A percentile compares a stretch with the other conserved stretches of the same genome.
Evolutionary conservation across 2,888 invertebrate species (phyloP).

Genomic region (Omphaloscelis lunosa): DNA sequence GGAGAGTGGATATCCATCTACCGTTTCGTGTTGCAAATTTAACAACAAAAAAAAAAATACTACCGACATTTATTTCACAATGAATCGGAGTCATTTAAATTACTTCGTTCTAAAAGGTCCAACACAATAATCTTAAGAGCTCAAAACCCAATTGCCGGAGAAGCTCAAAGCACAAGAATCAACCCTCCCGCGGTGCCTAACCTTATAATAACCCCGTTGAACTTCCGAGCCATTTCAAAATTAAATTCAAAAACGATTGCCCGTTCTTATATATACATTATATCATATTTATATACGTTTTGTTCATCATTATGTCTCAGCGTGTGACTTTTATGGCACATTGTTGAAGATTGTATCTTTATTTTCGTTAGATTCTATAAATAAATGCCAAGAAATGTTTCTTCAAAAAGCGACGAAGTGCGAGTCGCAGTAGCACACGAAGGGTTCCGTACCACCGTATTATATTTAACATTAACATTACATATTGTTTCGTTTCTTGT

Average conservation of each 20-base stretch:
- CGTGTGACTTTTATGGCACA: constrained; percentile 56
- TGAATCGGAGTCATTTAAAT: neutral
- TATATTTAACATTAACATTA: neutral
- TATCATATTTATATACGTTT: constrained; percentile 46
- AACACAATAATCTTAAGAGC: constrained; percentile 2
- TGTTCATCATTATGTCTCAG: constrained; percentile 56
- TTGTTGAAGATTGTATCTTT: constrained; percentile 54
- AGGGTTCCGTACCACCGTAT: neutral
- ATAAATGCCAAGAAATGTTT: neutral
- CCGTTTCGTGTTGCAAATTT: neutral
- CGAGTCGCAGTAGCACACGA: too few relatives aligned
- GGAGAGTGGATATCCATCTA: too few relatives aligned
- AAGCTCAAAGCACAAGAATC: constrained; percentile 5
- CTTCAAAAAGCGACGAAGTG: neutral
- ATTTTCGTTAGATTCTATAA: constrained; percentile 40
- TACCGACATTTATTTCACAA: neutral
- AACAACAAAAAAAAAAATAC: neutral
- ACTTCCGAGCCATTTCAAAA: constrained; percentile 43
- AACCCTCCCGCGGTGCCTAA: constrained; percentile 36
- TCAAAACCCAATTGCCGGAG: constrained; percentile 16
- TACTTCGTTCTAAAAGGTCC: too few relatives aligned
- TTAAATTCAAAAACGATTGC: constrained; percentile 55
- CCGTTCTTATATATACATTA: constrained; percentile 53
- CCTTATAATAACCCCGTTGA: constrained; percentile 17
- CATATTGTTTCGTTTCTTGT: too few relatives aligned